phyloP scores from a whole-genome alignment of 2,888 invertebrate genomes.

The Andrena flavipes region DNA sequence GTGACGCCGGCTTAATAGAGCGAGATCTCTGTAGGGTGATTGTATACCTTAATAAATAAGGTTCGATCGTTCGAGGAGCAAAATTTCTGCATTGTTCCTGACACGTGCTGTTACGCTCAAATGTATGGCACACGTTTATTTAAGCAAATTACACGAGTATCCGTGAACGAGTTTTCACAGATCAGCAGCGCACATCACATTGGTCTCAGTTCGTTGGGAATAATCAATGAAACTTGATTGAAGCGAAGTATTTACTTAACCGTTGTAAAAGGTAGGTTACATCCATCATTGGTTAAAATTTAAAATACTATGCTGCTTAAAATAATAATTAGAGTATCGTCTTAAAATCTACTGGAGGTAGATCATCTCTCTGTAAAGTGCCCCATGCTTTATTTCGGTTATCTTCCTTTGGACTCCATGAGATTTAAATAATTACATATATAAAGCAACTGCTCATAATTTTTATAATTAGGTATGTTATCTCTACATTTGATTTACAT shows the following conservation, averaged over 20 bases:
- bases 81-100: constrained; percentile 66
- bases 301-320: no score
- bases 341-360: no score
- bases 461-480: no score
- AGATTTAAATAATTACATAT: no score
- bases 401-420: no score
- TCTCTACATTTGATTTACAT: no score
- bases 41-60: constrained; percentile 69
- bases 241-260: not conserved
- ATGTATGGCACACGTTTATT: constrained; percentile 37
- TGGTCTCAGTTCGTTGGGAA: constrained; percentile 16
- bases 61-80: constrained; percentile 67
- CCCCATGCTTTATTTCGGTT: no score
- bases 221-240: constrained; percentile 23
- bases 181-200: constrained; percentile 20
- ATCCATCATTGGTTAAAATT: no score
- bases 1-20: constrained; percentile 58
- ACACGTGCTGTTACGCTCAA: constrained; percentile 67
- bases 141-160: constrained; percentile 43
- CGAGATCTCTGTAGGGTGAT: constrained; percentile 52
- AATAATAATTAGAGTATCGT: no score
- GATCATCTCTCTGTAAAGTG: no score
- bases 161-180: constrained; percentile 43
- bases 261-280: not conserved
- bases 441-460: no score